phyloP scores from a whole-genome alignment of 2,797 vertebrate species.

The Silurus lanzhouensis region DNA sequence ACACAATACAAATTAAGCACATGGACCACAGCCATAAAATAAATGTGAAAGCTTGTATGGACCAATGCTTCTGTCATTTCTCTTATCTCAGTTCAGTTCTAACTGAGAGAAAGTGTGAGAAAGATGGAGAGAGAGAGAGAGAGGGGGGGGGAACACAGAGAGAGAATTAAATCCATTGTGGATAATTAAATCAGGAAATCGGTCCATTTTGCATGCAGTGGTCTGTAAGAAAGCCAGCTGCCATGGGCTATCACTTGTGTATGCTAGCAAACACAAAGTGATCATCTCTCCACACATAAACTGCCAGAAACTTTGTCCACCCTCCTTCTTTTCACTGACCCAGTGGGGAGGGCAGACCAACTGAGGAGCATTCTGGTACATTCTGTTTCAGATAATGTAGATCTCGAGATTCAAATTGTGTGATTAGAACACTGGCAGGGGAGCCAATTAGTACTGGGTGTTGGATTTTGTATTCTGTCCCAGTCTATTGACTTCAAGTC shows the following conservation, averaged over 20 bases:
- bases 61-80: constrained; percentile 54
- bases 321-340: constrained; percentile 26
- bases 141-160: constrained; percentile 33
- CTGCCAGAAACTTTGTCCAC: constrained; percentile 40
- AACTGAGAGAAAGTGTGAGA: constrained; percentile 48
- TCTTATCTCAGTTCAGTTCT: constrained; percentile 61
- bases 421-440: constrained; percentile 47
- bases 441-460: constrained; percentile 51
- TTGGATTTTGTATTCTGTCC: constrained; percentile 53
- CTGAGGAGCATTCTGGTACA: constrained; percentile 41
- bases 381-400: constrained; percentile 44
- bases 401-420: constrained; percentile 41
- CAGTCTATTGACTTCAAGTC: constrained; percentile 41
- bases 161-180: constrained; percentile 66
- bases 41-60: constrained; percentile 33
- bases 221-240: constrained; percentile 79
- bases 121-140: constrained; percentile 12
- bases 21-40: constrained; percentile 31
- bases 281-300: constrained; percentile 58
- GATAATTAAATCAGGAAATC: constrained; percentile 75
- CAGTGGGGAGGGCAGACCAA: constrained; percentile 37
- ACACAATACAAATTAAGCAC: constrained; percentile 49
- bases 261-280: constrained; percentile 66
- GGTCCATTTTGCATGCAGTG: constrained; percentile 78
- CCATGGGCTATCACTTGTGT: constrained; percentile 67